Conservation (phyloP, 2,113 vertebrate genomes). For the Bufo bufo region DNA sequence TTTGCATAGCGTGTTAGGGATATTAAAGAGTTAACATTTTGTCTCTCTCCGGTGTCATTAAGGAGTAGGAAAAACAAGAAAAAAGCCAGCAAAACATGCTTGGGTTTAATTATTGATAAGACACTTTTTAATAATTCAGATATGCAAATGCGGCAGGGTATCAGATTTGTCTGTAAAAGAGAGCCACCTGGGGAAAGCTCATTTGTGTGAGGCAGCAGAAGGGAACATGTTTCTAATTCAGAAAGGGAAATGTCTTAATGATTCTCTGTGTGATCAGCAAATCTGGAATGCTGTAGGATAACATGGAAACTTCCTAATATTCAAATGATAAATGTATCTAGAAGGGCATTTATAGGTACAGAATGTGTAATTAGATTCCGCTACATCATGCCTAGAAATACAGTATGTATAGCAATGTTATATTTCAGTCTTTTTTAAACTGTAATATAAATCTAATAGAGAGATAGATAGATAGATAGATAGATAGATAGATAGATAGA, state of each 20-base stretch:
- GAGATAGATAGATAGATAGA: no score
- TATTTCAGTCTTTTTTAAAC: not conserved
- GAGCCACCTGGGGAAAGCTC: slow-evolving; percentile 58
- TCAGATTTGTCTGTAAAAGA: slow-evolving; percentile 57
- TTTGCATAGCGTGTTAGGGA: not conserved
- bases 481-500: no score
- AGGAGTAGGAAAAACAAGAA: slow-evolving; percentile 55
- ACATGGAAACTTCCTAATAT: slow-evolving; percentile 1
- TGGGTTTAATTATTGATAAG: slow-evolving; percentile 58
- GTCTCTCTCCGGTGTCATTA: slow-evolving; percentile 44
- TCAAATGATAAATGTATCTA: slow-evolving; percentile 48
- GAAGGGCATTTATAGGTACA: not conserved
- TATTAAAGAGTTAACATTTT: slow-evolving; percentile 24
- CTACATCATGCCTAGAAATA: not conserved
- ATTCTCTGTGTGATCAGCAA: slow-evolving; percentile 55
- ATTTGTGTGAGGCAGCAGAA: slow-evolving; percentile 56
- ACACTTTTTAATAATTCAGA: slow-evolving; percentile 57
- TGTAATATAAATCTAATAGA: no score
- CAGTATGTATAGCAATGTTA: not conserved
- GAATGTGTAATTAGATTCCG: not conserved
- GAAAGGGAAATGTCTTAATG: slow-evolving; percentile 56
- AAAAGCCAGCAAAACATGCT: slow-evolving; percentile 54
- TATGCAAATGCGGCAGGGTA: slow-evolving; percentile 56
- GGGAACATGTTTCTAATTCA: slow-evolving; percentile 56
- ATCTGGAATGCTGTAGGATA: slow-evolving; percentile 37